Base-by-base conservation (phyloP, 2,797 vertebrate species). In the Malurus leucopterus region DNA sequence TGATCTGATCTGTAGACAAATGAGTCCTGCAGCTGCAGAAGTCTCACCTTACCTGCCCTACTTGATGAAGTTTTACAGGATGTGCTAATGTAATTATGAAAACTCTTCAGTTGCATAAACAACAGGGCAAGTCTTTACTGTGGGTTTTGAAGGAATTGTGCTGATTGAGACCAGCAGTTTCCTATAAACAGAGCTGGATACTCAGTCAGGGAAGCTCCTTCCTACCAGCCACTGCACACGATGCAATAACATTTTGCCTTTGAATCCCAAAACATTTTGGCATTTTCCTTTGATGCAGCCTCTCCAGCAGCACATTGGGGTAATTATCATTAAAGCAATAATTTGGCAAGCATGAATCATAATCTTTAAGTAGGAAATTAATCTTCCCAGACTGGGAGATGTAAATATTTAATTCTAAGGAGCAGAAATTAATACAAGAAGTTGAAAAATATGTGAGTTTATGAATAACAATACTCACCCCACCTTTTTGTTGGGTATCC, bases 251-350 rank as follows among this genome's bases (percentile, higher is more conserved):
- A 58, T 2, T 3, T 3, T 46, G 49, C 26, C 57, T 92, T 79
- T 50, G 18, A 74, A 92, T 75, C 43, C 54, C 55, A 85, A 77
- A 74, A 74, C 8, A 40, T 72, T 75, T 85, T 85, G 38, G 30
- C 22, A 44, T 67, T 92, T 87, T 46, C 40, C 63, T 74, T 85
- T 50, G 19, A 55, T 36, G 47, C 11, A 72, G 24, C 32, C 17
- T 41, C 64, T 64, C 64, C 64, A 76, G 26, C 58, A 75, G 51
- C 54, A 49, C 29, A 6, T 13, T 36, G 23, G n/a, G 12, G 24
- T 38, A 77, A 57, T 13, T 17, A 2, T 6, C 63, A 68, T 67
- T 68, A 84, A 84, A 90, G 24, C 13, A 73, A 27, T 41, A 47
- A 78, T 36, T 57, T 47, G 17, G 32, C 27, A 88, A 70, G 57